A percentile compares a stretch with the other conserved stretches of the same genome.
Conservation (phyloP, 2,888 invertebrate species). For the Drosophila melanocephala region DNA sequence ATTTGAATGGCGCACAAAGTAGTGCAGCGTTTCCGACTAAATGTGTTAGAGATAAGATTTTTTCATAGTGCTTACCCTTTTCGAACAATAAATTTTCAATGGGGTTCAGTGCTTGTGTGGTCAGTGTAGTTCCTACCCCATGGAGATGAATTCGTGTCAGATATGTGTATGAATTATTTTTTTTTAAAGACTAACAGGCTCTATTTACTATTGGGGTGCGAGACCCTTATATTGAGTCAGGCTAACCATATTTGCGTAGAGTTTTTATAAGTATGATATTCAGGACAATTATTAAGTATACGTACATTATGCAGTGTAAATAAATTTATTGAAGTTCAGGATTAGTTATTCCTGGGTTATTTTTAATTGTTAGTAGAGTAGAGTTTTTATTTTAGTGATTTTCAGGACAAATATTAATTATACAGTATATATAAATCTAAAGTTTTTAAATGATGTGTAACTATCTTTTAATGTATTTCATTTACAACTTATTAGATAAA, state of each 20-base stretch:
- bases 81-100: constrained; percentile 1
- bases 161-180: not conserved
- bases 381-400: not conserved
- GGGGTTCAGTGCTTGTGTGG: not conserved
- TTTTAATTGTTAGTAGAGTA: not conserved
- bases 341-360: not conserved
- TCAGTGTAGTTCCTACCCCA: not conserved
- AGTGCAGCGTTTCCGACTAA: constrained; percentile 21
- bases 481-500: not conserved
- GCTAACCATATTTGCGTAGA: not conserved
- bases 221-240: not conserved
- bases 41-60: constrained; percentile 29
- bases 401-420: not conserved
- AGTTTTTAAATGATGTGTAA: not conserved
- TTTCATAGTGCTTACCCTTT: not conserved
- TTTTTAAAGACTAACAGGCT: not conserved
- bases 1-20: constrained; percentile 4
- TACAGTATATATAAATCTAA: not conserved
- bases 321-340: not conserved
- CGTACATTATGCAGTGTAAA: not conserved
- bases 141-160: not conserved
- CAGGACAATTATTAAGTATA: not conserved
- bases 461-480: not conserved
- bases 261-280: not conserved
- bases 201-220: not conserved